phyloP scores from a whole-genome alignment of 2,888 invertebrate species.

The Patella depressa region DNA sequence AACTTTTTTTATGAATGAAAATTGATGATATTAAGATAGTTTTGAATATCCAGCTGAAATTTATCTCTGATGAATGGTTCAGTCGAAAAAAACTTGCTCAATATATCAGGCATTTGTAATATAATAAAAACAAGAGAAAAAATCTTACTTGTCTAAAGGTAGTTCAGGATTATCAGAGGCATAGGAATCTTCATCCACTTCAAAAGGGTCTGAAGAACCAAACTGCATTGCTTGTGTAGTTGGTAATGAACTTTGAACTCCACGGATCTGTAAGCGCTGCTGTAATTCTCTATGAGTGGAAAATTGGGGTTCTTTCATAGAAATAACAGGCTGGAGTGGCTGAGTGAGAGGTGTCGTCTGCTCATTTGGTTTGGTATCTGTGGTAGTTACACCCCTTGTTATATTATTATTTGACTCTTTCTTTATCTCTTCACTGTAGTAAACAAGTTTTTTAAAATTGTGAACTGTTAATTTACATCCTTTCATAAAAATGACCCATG shows the following conservation, averaged over 20 bases:
- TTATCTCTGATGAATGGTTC: too few relatives aligned
- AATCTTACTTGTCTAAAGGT: neutral
- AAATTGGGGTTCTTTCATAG: neutral
- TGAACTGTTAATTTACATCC: too few relatives aligned
- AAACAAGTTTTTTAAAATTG: too few relatives aligned
- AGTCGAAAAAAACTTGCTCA: too few relatives aligned
- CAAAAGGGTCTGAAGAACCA: too few relatives aligned
- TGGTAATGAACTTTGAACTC: neutral
- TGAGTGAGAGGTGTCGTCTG: neutral
- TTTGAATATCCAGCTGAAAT: too few relatives aligned
- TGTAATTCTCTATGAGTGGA: slow-evolving; percentile 2
- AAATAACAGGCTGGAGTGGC: neutral
- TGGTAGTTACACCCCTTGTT: neutral
- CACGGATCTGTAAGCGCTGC: neutral
- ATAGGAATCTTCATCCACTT: neutral
- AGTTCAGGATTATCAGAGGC: slow-evolving; percentile 5
- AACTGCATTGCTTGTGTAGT: too few relatives aligned
- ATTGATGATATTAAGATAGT: too few relatives aligned
- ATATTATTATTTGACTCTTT: slow-evolving; percentile 1
- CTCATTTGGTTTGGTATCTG: neutral
- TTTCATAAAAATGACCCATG: too few relatives aligned
- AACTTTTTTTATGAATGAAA: too few relatives aligned
- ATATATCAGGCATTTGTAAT: too few relatives aligned
- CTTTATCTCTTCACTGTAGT: neutral
- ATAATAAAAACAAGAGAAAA: too few relatives aligned